Evolutionary conservation across 2,888 invertebrate genomes (phyloP).

Genomic region (Pseudococcus longispinus): DNA sequence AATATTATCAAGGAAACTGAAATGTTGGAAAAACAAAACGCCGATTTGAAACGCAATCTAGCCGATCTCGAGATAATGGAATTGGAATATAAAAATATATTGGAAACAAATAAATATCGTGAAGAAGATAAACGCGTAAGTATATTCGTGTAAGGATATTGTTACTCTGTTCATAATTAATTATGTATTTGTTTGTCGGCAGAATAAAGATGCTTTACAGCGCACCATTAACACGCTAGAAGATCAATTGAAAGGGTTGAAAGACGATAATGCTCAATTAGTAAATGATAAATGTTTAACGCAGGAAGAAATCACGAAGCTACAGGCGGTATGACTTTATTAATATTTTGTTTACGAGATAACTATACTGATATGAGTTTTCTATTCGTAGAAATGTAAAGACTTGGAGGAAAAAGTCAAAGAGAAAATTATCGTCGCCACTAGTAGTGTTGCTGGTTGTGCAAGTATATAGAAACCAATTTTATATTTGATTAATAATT

Average conservation of each 20-base stretch:
- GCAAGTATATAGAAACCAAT: not conserved
- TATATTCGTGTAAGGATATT: not conserved
- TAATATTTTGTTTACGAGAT: not conserved
- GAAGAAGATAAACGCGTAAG: constrained; percentile 37
- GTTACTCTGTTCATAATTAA: not conserved
- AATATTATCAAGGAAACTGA: constrained; percentile 1
- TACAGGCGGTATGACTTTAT: not conserved
- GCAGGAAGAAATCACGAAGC: not conserved
- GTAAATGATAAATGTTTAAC: not conserved
- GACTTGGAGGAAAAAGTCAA: constrained; percentile 10
- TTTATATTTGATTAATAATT: not conserved
- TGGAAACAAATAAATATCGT: not conserved
- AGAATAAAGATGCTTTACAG: constrained; percentile 23
- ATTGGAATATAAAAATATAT: not conserved
- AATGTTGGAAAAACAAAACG: not conserved
- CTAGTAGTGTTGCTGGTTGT: not conserved
- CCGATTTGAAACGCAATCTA: not conserved
- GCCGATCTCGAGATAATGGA: constrained; percentile 33
- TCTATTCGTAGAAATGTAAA: not conserved
- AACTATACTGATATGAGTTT: not conserved
- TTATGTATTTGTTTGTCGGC: not conserved
- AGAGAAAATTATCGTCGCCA: not conserved
- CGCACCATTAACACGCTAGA: not conserved
- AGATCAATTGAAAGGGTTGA: not conserved
- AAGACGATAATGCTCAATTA: constrained; percentile 9